Evolutionary conservation across 1,140 invertebrate species (phyloP).

Genomic region (Pseudomyrmex pallidus): DNA sequence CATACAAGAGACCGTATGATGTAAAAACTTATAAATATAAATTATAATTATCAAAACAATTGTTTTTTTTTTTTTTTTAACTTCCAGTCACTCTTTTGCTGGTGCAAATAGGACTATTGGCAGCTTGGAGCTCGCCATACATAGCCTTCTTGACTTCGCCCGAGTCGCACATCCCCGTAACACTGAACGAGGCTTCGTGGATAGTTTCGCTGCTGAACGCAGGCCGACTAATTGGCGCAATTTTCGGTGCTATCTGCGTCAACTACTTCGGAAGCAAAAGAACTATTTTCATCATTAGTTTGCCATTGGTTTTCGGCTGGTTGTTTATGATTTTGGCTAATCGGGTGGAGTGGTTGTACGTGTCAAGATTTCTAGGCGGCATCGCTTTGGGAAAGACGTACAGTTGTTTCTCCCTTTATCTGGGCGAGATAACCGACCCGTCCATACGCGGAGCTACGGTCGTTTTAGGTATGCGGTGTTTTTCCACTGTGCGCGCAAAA

Average conservation of each 20-base stretch:
- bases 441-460: conserved; percentile 89
- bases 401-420: conserved; percentile 88
- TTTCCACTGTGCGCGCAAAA: conserved; percentile 74
- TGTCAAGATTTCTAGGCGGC: conserved; percentile 86
- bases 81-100: conserved; percentile 66
- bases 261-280: conserved; percentile 89
- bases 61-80: not conserved
- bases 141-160: conserved; percentile 82
- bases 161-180: conserved; percentile 86
- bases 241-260: conserved; percentile 76
- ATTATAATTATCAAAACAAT: not conserved
- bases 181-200: conserved; percentile 88
- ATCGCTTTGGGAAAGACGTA: conserved; percentile 89
- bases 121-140: conserved; percentile 86
- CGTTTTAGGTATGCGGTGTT: conserved; percentile 82
- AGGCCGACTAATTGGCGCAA: conserved; percentile 81
- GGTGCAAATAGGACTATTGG: conserved; percentile 63
- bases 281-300: conserved; percentile 86
- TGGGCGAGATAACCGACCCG: conserved; percentile 89
- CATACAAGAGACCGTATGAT: not conserved
- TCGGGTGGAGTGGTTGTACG: conserved; percentile 86
- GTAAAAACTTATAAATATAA: too few species aligned
- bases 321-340: conserved; percentile 86
- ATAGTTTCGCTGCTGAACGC: conserved; percentile 87
- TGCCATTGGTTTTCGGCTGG: conserved; percentile 88